These are phyloP conservation scores for Pachyrhynchus sulphureomaculatus DNA, from an alignment of 1,140 invertebrate species.

Conservation along the genomic window DNA sequence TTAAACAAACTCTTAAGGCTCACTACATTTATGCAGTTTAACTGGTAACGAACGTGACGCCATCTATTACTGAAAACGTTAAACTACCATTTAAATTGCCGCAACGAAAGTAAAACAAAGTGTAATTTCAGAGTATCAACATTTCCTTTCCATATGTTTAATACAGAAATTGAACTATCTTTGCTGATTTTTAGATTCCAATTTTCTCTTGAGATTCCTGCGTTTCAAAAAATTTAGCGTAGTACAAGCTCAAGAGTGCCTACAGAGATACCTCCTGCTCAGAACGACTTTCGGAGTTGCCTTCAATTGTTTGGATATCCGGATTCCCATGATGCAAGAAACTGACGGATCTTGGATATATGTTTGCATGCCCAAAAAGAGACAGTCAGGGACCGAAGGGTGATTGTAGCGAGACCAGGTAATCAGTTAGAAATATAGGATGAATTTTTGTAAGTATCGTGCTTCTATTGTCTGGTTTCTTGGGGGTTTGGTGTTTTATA, in stretches of 20 bases:
- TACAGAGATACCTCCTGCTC: conserved; percentile 80
- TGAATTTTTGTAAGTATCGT: conserved; percentile 6
- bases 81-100: too few species aligned
- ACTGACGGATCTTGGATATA: conserved; percentile 70
- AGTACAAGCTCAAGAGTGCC: conserved; percentile 75
- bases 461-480: too few species aligned
- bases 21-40: too few species aligned
- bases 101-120: too few species aligned
- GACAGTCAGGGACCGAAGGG: conserved; percentile 73
- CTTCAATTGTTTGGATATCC: conserved; percentile 73
- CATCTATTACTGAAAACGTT: too few species aligned
- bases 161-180: not conserved
- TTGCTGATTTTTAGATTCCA: conserved; percentile 60
- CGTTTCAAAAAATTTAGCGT: conserved; percentile 81
- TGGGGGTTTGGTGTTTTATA: too few species aligned
- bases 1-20: too few species aligned
- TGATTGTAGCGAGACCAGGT: conserved; percentile 78
- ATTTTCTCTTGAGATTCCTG: conserved; percentile 77
- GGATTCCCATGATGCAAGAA: conserved; percentile 69
- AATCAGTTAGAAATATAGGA: conserved; percentile 37
- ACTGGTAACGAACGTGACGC: too few species aligned
- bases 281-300: conserved; percentile 69
- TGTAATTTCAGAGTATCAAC: too few species aligned
- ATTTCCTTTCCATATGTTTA: not conserved
- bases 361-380: conserved; percentile 77